A percentile compares a stretch with the other conserved stretches of the same genome.
phyloP scores from a whole-genome alignment of 2,888 invertebrate species.

The Aspidiotus rigidus region DNA sequence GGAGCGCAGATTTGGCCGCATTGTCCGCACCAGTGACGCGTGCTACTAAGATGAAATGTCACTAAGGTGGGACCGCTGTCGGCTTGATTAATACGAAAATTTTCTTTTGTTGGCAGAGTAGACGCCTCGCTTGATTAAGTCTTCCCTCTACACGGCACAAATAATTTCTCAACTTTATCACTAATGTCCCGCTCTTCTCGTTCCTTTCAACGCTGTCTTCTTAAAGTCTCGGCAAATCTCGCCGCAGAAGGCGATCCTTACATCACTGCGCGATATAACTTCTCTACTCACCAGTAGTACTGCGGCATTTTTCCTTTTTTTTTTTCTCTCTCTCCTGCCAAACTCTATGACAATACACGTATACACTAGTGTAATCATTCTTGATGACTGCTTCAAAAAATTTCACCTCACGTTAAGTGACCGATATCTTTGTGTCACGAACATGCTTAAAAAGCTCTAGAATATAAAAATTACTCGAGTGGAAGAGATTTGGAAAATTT shows the following conservation, averaged over 20 bases:
- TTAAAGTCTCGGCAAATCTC: background rate
- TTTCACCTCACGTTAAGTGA: too few relatives aligned
- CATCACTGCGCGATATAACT: too few relatives aligned
- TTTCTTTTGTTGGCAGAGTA: conserved; percentile 31
- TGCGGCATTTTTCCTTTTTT: too few relatives aligned
- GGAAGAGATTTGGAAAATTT: too few relatives aligned
- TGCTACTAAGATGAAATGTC: conserved; percentile 30
- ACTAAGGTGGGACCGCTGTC: conserved; percentile 31
- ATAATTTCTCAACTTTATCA: conserved; percentile 32
- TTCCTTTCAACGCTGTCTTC: background rate
- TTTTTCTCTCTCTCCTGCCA: too few relatives aligned
- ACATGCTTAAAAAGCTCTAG: too few relatives aligned
- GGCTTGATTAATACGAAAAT: conserved; percentile 32
- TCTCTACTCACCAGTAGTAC: too few relatives aligned
- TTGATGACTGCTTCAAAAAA: too few relatives aligned
- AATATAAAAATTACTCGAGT: too few relatives aligned
- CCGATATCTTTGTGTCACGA: too few relatives aligned
- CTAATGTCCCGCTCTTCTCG: background rate
- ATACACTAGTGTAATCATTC: too few relatives aligned
- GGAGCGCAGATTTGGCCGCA: conserved; percentile 21
- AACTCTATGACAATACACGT: too few relatives aligned
- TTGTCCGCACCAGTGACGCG: conserved; percentile 31
- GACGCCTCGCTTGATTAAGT: conserved; percentile 31
- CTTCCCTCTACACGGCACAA: conserved; percentile 16
- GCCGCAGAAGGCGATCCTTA: background rate